Percentiles rank a stretch among this genome's conserved stretches.
Conservation (phyloP, 2,797 vertebrate genomes). For the Platalea minor region DNA sequence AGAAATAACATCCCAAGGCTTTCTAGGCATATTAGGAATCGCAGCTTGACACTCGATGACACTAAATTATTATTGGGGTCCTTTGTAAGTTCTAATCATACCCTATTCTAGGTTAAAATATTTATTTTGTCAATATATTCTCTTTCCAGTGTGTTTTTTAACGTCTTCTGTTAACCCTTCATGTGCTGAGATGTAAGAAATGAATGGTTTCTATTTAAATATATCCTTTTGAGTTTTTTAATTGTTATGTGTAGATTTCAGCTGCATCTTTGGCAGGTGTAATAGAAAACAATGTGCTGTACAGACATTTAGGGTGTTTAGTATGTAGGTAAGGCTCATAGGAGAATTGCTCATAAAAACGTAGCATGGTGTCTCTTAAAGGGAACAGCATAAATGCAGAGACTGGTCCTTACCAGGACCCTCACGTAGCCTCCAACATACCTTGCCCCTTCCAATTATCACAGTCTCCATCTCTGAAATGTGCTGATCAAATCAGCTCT, state of each 20-base stretch:
- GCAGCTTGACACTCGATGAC: constrained; percentile 50
- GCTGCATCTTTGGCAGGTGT: background rate
- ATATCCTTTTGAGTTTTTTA: background rate
- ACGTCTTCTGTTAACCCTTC: constrained; percentile 48
- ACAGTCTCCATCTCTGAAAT: background rate
- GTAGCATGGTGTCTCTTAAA: background rate
- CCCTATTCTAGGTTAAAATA: constrained; percentile 65
- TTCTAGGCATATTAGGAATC: background rate
- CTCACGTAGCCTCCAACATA: background rate
- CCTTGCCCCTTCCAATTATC: background rate
- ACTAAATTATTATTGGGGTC: constrained; percentile 67
- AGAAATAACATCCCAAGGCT: background rate
- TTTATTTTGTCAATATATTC: constrained; percentile 75
- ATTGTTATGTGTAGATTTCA: background rate
- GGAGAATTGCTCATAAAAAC: constrained; percentile 41
- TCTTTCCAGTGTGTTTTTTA: constrained; percentile 51
- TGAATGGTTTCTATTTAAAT: constrained; percentile 44
- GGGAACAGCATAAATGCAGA: background rate
- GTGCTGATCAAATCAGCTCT: background rate
- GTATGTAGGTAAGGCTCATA: constrained; percentile 21
- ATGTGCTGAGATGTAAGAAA: constrained; percentile 61
- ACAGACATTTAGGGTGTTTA: background rate
- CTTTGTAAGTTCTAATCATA: constrained; percentile 58
- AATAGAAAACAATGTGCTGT: background rate
- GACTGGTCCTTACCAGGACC: background rate